Evolutionary conservation across 2,888 invertebrate species (phyloP).

Genomic region (Aethes cnicana): DNA sequence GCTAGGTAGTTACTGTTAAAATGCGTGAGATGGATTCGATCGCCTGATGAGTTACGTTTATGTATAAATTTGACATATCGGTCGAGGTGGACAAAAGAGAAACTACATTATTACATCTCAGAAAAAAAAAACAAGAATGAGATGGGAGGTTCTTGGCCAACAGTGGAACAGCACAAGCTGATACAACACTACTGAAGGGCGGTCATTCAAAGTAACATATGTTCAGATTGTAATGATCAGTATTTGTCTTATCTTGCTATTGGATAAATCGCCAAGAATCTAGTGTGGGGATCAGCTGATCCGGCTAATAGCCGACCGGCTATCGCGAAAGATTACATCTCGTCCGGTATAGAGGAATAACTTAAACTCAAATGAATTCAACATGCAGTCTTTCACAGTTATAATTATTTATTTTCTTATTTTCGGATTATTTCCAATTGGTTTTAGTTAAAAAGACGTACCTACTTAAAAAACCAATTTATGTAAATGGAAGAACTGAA

Average conservation of each 20-base stretch:
- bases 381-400: slow-evolving; percentile 5
- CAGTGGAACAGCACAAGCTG: too few species aligned
- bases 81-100: too few species aligned
- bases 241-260: slow-evolving; percentile 26
- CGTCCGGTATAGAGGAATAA: slow-evolving; percentile 37
- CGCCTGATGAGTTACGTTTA: not conserved
- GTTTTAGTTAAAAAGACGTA: too few species aligned
- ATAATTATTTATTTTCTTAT: slow-evolving; percentile 4
- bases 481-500: too few species aligned
- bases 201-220: slow-evolving; percentile 8
- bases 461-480: too few species aligned
- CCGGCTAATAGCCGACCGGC: slow-evolving; percentile 41
- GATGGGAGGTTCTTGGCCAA: too few species aligned
- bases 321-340: slow-evolving; percentile 46
- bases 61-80: not conserved
- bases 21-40: slow-evolving; percentile 10
- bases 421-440: not conserved
- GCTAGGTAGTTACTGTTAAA: slow-evolving; percentile 12
- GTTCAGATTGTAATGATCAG: slow-evolving; percentile 29
- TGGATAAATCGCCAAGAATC: slow-evolving; percentile 33
- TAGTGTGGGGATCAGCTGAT: slow-evolving; percentile 41
- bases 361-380: slow-evolving; percentile 19
- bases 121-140: too few species aligned
- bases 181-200: too few species aligned
- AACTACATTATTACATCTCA: too few species aligned